A percentile compares a stretch with the other conserved stretches of the same genome.
These are phyloP conservation scores for Anoplophora glabripennis DNA, from an alignment of 1,140 invertebrate genomes.

Conservation along the genomic window DNA sequence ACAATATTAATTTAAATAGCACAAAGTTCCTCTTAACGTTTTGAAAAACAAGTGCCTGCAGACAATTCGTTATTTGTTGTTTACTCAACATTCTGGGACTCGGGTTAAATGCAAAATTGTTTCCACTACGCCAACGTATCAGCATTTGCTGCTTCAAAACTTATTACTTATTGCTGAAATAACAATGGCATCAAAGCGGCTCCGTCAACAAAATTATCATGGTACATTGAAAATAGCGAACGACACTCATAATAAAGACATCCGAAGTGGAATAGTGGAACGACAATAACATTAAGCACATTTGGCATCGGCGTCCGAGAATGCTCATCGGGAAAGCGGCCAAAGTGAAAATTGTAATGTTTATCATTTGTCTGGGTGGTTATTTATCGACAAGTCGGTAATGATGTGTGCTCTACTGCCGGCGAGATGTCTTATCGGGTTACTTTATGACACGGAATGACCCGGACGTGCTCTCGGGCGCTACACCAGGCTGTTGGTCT, in stretches of 20 bases:
- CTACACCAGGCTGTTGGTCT: too few relatives aligned
- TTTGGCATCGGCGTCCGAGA: constrained; percentile 4
- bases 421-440: constrained; percentile 2
- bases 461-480: constrained; percentile 2
- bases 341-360: constrained; percentile 7
- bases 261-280: background rate
- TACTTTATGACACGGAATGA: constrained; percentile 9
- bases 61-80: too few relatives aligned
- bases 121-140: too few relatives aligned
- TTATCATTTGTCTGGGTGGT: constrained; percentile 6
- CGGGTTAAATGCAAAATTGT: too few relatives aligned
- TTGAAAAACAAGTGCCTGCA: too few relatives aligned
- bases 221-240: constrained; percentile 2
- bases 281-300: constrained; percentile 6
- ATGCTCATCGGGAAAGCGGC: background rate
- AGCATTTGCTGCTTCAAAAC: too few relatives aligned
- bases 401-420: constrained; percentile 3
- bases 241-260: background rate
- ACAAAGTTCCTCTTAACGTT: too few relatives aligned
- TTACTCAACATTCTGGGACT: too few relatives aligned
- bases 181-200: background rate
- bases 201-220: constrained; percentile 1
- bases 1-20: too few relatives aligned
- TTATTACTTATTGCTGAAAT: background rate
- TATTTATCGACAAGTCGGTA: constrained; percentile 9